These are phyloP conservation scores for Andrena bicolor DNA, from an alignment of 2,888 invertebrate genomes.

Conservation along the genomic window DNA sequence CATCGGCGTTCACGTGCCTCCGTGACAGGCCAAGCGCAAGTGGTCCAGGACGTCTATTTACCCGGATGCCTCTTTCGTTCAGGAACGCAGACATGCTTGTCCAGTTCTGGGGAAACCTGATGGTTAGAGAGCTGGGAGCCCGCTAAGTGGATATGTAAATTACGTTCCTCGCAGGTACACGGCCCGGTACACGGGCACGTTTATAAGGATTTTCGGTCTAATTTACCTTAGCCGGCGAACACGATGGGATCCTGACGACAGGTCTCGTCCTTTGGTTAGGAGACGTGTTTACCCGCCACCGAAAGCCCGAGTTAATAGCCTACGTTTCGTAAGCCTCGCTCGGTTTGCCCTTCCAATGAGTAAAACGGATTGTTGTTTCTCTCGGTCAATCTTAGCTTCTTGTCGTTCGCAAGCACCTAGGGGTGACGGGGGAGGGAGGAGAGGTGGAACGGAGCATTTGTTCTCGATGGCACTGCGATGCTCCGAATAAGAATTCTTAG, in stretches of 20 bases:
- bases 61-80: constrained; percentile 24
- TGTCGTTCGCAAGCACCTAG: neutral
- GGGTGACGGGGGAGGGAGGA: neutral
- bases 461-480: too few relatives aligned
- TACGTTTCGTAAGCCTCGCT: constrained; percentile 5
- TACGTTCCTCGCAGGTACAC: constrained; percentile 16
- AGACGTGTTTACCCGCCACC: constrained; percentile 25
- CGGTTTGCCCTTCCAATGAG: neutral
- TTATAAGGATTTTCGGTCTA: constrained; percentile 38
- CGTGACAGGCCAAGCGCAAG: neutral
- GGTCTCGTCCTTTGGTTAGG: constrained; percentile 20
- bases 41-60: neutral
- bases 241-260: constrained; percentile 22
- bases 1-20: constrained; percentile 7
- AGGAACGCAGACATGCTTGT: neutral
- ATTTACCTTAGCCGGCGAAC: constrained; percentile 25
- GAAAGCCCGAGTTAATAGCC: constrained; percentile 18
- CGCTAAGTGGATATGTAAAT: constrained; percentile 44
- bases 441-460: too few relatives aligned
- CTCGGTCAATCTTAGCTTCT: neutral
- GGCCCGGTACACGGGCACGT: constrained; percentile 20
- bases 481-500: too few relatives aligned
- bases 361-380: constrained; percentile 15
- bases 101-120: constrained; percentile 11
- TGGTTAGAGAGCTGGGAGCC: constrained; percentile 19